Percentiles rank a stretch among this genome's conserved stretches.
Conservation (phyloP, 1,140 invertebrate species). For the Ostrea denselamellosa region DNA sequence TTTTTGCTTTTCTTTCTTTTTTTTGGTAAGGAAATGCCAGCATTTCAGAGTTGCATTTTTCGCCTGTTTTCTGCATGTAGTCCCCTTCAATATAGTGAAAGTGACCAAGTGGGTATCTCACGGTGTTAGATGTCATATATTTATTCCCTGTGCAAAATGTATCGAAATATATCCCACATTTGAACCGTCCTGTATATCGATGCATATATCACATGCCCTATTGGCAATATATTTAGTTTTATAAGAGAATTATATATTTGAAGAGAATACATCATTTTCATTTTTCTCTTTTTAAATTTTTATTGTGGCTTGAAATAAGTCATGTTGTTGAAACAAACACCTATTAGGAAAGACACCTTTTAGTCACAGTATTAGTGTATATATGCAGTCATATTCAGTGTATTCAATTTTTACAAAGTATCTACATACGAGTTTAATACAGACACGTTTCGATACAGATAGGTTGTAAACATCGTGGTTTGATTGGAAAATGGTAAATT, state of each 20-base stretch:
- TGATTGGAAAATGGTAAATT: background rate
- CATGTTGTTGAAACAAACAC: background rate
- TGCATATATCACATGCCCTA: background rate
- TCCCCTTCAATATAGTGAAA: background rate
- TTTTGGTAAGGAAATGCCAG: background rate
- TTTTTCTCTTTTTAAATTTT: background rate
- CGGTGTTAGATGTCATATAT: conserved; percentile 20
- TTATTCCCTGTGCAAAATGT: background rate
- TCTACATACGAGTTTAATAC: background rate
- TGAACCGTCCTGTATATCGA: conserved; percentile 20
- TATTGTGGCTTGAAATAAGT: background rate
- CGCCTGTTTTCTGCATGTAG: background rate
- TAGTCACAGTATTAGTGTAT: conserved; percentile 36
- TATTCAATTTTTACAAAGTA: background rate
- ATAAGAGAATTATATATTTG: conserved; percentile 21
- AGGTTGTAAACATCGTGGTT: background rate
- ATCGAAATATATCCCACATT: conserved; percentile 18
- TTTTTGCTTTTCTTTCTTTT: background rate
- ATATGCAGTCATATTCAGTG: conserved; percentile 2
- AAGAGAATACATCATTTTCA: background rate
- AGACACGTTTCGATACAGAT: background rate
- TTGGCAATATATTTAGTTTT: conserved; percentile 10
- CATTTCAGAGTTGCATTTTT: conserved; percentile 5
- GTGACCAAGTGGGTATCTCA: conserved; percentile 34
- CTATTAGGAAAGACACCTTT: background rate